phyloP scores from a whole-genome alignment of 1,140 invertebrate species.

The Drosophila teissieri region DNA sequence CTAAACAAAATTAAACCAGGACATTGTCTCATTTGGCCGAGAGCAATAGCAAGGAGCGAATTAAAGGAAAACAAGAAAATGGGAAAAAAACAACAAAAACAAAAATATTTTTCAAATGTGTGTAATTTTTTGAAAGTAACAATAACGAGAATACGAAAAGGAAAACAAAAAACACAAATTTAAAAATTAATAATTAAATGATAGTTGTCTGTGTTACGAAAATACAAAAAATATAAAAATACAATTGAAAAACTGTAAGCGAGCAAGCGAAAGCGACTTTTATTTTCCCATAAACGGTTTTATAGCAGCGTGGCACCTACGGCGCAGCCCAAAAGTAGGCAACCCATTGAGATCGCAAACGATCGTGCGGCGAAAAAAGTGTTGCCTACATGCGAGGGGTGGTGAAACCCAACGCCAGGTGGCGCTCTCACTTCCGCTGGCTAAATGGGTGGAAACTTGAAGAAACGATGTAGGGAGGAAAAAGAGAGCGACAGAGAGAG shows the following conservation, averaged over 20 bases:
- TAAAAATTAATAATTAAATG: conserved; percentile 75
- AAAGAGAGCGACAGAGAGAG: conserved; percentile 5
- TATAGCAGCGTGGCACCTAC: conserved; percentile 28
- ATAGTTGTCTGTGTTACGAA: conserved; percentile 82
- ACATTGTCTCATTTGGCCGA: conserved; percentile 56
- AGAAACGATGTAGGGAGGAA: neutral
- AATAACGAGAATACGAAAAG: conserved; percentile 66
- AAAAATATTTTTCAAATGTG: conserved; percentile 81
- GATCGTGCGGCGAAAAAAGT: neutral
- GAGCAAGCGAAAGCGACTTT: conserved; percentile 16
- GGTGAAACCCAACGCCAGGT: conserved; percentile 20
- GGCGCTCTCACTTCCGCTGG: conserved; percentile 28
- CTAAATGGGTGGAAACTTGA: neutral
- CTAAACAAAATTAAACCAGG: conserved; percentile 44
- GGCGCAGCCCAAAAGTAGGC: conserved; percentile 41
- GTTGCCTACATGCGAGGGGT: conserved; percentile 40
- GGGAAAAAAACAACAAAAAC: conserved; percentile 30
- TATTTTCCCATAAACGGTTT: conserved; percentile 22
- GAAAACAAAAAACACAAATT: conserved; percentile 33
- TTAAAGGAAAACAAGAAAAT: conserved; percentile 23
- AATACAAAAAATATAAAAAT: conserved; percentile 63
- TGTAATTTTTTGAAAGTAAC: conserved; percentile 83
- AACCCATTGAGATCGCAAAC: neutral
- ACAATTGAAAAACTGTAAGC: conserved; percentile 72
- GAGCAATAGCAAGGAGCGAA: conserved; percentile 30